Conservation (phyloP, 2,113 vertebrate species). For the Falcunculus frontatus region DNA sequence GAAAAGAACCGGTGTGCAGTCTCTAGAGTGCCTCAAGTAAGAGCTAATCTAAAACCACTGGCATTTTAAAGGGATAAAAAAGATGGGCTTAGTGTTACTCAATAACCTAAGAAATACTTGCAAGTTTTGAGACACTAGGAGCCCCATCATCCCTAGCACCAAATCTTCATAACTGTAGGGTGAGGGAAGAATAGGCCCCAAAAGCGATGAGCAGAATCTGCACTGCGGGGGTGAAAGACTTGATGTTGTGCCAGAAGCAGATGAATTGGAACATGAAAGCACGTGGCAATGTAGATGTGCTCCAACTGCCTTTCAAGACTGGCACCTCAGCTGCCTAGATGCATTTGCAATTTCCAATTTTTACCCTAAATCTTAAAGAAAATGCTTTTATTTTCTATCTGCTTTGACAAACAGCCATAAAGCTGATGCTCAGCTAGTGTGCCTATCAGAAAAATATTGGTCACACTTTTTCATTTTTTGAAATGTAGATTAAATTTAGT, state of each 20-base stretch:
- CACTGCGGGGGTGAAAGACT: not conserved
- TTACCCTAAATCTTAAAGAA: not conserved
- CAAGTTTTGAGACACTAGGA: fast-evolving
- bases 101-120: not conserved
- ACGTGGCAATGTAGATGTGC: not conserved
- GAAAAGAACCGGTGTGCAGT: not conserved
- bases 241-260: not conserved
- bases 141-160: not conserved
- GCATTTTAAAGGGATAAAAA: not conserved
- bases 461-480: not conserved
- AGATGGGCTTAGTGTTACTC: not conserved
- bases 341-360: not conserved
- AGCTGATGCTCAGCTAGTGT: not conserved
- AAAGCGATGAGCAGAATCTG: not conserved
- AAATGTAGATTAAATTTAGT: not conserved
- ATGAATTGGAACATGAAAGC: not conserved
- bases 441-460: not conserved
- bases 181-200: not conserved
- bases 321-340: not conserved
- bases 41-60: not conserved
- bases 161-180: not conserved
- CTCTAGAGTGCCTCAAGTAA: not conserved
- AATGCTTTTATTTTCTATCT: not conserved
- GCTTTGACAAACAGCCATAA: not conserved
- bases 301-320: not conserved